Evolutionary conservation across 2,888 invertebrate genomes (phyloP), one percentile per base, ranked within the genome.

Genomic region (Drosophila testacea): DNA sequence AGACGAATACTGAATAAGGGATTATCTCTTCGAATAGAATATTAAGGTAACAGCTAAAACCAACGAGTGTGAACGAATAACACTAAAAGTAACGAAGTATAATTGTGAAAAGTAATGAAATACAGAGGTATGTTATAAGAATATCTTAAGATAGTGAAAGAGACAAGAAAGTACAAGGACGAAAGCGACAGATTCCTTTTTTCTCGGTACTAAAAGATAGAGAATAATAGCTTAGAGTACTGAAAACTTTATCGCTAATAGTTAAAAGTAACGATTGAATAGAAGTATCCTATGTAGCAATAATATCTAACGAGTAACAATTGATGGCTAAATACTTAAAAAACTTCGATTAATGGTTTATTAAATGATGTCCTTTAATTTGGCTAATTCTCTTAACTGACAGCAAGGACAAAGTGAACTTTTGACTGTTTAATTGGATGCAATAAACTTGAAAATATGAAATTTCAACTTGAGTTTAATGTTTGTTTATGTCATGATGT

Each of bases 341-440:
- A 13, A 32, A 44, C 27, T 28, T 56, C 27, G 36, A 44, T 38
- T 48, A 59, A 48, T 47, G 57, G 4, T 22, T 22, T 16, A 48
- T 48, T 22, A 48, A 48, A 48, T 47, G 16, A 39, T 38, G 38
- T 48, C 30, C 47, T 39, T 2, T 5, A 48, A 57, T 39, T 59
- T 5, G 13, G 27, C 27, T 4, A 50, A 36, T 38, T 32, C 6
- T 16, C 41, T 1, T 5, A 7, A n/a, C 10, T 27, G 39, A 0
- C 38, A n/a, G 34, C 10, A 36, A 51, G 3, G 10, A 30, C 16
- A 57, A 3, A 34, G 6, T 44, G 27, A 62, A 30, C 16, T 39
- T 11, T 42, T 39, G 32, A 36, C 63, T 42, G 34, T 34, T 30
- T 46, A 69, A 60, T 69, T 47, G 55, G 30, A 55, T 47, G 41